Evolutionary conservation across 2,888 invertebrate genomes (phyloP), one percentile per base, ranked within the genome.

Genomic region (Crioceris asparagi): DNA sequence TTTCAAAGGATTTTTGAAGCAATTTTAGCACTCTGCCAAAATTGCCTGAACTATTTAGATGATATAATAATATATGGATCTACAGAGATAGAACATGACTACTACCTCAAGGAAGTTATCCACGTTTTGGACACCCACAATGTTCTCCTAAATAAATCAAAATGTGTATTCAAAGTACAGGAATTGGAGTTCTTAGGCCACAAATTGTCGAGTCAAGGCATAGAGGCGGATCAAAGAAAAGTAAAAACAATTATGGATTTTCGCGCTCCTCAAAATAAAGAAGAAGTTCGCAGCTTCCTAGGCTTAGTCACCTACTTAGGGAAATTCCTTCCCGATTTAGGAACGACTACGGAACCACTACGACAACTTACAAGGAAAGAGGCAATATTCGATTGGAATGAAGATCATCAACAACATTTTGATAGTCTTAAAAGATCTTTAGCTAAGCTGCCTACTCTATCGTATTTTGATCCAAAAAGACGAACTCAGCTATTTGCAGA

Each of bases 171-270:
- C 5, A 45, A 47, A 36, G 36, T 32, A 12, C 29, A 35, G 30
- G 30, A 41, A 29, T 21, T 43, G 7, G 17, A 36, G 25, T 43
- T 44, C 17, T 29, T 46, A 11, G 40, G 36, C 14, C 45, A 43
- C 25, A 40, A 25, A 17, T 17, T 72, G 70, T 48, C 61, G 54
- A 45, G 19, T 29, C 29, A 36, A 29, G 45, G 17, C 39, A 48
- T 17, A 48, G 51, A 41, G 11, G 35, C 54, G 7, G 36, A 46
- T 18, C 31, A 46, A 12, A 43, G 49, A 2, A 35, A 42, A 31
- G 18, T 43, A 5, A 25, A 27, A 23, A 29, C 32, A 2, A 34
- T 43, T 10, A 4, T 16, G 17, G 17, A 45, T 4, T 52, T 56
- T 29, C 32, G 47, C 32, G 14, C 43, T 3, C 53, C 55, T 3